These are phyloP conservation scores for Polyploca ridens DNA, from an alignment of 2,888 invertebrate genomes.

Conservation along the genomic window DNA sequence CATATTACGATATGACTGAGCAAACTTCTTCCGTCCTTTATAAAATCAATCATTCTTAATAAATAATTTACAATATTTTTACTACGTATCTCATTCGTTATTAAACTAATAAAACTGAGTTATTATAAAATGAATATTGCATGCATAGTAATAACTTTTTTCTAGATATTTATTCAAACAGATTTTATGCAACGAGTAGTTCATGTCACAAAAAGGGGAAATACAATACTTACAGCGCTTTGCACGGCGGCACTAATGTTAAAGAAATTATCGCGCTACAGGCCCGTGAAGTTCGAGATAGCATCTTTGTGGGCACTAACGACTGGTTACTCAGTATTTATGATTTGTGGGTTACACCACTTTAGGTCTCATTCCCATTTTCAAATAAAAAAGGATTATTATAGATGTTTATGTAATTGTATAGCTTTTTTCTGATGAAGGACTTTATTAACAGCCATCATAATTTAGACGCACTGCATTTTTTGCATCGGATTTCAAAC, in stretches of 20 bases:
- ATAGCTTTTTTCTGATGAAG: too few relatives aligned
- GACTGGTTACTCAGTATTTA: conserved; percentile 54
- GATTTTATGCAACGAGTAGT: background rate
- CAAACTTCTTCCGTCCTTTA: too few relatives aligned
- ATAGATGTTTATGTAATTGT: too few relatives aligned
- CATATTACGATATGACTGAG: too few relatives aligned
- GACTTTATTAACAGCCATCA: too few relatives aligned
- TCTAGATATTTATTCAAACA: background rate
- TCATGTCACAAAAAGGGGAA: conserved; percentile 16
- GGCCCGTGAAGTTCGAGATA: conserved; percentile 50
- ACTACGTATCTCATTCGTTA: too few relatives aligned
- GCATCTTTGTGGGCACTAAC: conserved; percentile 47
- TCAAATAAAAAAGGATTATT: background rate
- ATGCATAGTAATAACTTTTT: background rate
- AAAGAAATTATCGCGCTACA: conserved; percentile 56
- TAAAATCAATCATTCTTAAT: too few relatives aligned
- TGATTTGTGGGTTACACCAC: conserved; percentile 50
- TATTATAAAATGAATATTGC: background rate
- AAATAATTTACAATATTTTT: too few relatives aligned
- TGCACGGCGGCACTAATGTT: conserved; percentile 34
- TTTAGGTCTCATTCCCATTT: conserved; percentile 23
- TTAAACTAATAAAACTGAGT: background rate
- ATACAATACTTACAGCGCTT: conserved; percentile 22
- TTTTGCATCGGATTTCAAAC: too few relatives aligned
- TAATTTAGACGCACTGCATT: too few relatives aligned